These are phyloP conservation scores for Machimus atricapillus DNA, from an alignment of 2,888 invertebrate species.

Conservation along the genomic window DNA sequence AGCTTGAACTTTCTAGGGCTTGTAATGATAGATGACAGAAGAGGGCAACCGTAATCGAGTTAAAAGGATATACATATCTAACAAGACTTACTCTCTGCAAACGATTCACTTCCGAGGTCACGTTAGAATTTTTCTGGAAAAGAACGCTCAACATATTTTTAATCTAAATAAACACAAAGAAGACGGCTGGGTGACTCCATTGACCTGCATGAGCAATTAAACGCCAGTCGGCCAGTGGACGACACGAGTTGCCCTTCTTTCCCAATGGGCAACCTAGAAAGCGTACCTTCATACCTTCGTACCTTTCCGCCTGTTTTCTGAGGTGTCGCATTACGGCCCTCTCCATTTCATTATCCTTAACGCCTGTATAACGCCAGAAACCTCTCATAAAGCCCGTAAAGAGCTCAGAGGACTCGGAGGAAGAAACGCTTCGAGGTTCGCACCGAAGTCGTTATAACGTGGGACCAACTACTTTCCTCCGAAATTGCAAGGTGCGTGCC, in stretches of 20 bases:
- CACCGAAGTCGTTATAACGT: not conserved
- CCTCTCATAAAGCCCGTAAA: slow-evolving; percentile 41
- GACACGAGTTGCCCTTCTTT: not conserved
- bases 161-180: not conserved
- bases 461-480: not conserved
- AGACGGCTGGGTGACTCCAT: not conserved
- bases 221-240: not conserved
- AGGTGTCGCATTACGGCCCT: slow-evolving; percentile 43
- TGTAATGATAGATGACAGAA: too few relatives aligned
- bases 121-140: not conserved
- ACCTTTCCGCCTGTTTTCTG: slow-evolving; percentile 36
- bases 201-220: not conserved
- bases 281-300: slow-evolving; percentile 9
- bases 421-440: not conserved
- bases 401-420: not conserved
- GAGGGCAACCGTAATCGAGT: not conserved
- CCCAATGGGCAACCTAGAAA: not conserved
- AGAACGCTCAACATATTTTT: not conserved
- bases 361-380: slow-evolving; percentile 23
- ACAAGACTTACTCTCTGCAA: not conserved
- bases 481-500: slow-evolving; percentile 45
- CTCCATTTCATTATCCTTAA: slow-evolving; percentile 44
- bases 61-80: not conserved
- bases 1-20: not conserved
- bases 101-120: not conserved